Evolutionary conservation across 2,797 vertebrate genomes (phyloP), one percentile per base, ranked within the genome.

Genomic region (Balearica regulorum): DNA sequence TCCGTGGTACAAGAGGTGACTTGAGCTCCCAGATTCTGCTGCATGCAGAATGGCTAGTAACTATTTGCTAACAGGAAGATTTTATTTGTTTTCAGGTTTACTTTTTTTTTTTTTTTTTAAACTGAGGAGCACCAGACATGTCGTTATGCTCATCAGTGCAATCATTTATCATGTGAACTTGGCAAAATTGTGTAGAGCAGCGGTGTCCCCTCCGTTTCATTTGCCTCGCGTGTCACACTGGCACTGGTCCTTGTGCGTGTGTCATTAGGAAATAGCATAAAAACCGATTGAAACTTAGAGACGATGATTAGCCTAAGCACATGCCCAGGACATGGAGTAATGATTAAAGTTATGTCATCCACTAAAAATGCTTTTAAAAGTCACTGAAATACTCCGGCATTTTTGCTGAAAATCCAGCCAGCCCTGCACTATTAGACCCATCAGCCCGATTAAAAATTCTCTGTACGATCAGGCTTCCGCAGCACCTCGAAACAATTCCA

Each of bases 341-440:
- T 33, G 75, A 90, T 37, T 78, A 25, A 93, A 89, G 89, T 95
- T 96, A 83, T 83, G 86, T 94, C 94, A 90, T 89, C 49, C 44
- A 0, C 78, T 89, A 95, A 91, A 96, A 97, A 96, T 81, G 83
- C 94, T 71, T 90, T 93, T 71, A 69, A 57, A 61, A 92, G 64
- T 78, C 25, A 0, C 75, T 55, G 89, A 60, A 78, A 54, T 7
- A 6, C 64, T 77, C 44, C 3, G 81, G 44, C 28, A 1, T 57
- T 93, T 78, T 87, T 61, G 41, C 90, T 72, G 90, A 22, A 43
- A 75, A 33, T 9, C 78, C 76, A 44, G 2, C 37, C 68, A 29
- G 65, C 49, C 48, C 69, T 1, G 28, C 14, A 0, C 69, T 51
- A 0, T 28, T 44, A 3, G 37, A 22, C 71, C 7, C 82, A 7